Evolutionary conservation across 2,888 invertebrate genomes (phyloP), one percentile per base, ranked within the genome.

Genomic region (Amorpha juglandis): DNA sequence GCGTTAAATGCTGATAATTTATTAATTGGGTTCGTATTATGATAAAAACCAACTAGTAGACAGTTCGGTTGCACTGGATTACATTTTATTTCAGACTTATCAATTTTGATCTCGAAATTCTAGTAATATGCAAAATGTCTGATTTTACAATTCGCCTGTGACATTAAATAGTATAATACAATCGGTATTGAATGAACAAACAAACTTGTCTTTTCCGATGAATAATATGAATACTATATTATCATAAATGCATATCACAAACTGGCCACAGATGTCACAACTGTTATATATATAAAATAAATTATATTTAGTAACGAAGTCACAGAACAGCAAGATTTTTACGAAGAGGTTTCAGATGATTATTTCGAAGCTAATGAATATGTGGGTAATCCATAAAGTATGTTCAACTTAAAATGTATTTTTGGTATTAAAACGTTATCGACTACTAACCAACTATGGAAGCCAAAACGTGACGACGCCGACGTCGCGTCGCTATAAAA

Each of bases 391-490:
- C 19, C 19, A 21, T 42, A 42, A 8, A 35, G 27, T 27, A 27
- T 11, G 38, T 42, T 42, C 19, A 58, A 58, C 58, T 42, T 58
- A 58, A 42, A 58, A 58, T 58, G 38, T 58, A 58, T 42, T 58
- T 58, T 58, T 58, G 58, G 58, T 58, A 42, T 76, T 69, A 71
- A 77, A 74, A 64, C 47, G 58, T 55, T 55, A 47, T 64, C 48
- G 47, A 64, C 58, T 42, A 45, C 64, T 48, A 90, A 87, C 12
- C 55, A 58, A 81, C 90, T 91, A 91, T 92, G 92, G 92, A 92
- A 92, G 92, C 92, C 92, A 89, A 90, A 88, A 85, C 72, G 72
- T 82, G 86, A 84, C 81, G 4, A 27, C 27, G 27, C 27, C n/a
- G 83, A 82, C 74, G 79, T 77, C 79, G 76, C 74, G 79, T 77